Evolutionary conservation across 2,888 invertebrate species (phyloP).

Genomic region (Tipula vernalis): DNA sequence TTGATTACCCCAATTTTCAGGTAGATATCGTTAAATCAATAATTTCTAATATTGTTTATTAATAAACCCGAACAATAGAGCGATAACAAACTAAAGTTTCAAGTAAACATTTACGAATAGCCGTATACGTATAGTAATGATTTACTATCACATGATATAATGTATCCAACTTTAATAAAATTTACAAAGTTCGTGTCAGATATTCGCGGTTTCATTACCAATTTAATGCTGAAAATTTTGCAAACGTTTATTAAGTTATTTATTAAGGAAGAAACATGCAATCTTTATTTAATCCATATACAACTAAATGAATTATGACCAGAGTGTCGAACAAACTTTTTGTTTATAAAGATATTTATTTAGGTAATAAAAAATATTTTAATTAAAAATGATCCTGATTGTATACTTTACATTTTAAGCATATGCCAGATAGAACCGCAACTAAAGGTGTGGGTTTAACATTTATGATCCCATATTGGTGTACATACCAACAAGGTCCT

Average conservation of each 20-base stretch:
- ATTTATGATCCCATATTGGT: no score
- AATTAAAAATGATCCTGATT: no score
- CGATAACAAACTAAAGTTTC: background rate
- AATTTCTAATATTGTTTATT: background rate
- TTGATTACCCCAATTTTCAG: background rate
- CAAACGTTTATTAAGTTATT: background rate
- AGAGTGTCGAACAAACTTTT: background rate
- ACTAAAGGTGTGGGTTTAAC: no score
- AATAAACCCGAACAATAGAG: background rate
- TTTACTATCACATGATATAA: background rate
- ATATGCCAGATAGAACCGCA: no score
- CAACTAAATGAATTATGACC: background rate
- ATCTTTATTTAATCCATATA: background rate
- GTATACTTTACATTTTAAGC: no score
- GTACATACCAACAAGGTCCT: background rate
- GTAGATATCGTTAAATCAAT: background rate
- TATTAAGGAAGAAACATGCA: background rate
- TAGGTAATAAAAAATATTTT: no score
- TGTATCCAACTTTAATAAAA: background rate
- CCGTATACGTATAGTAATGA: background rate
- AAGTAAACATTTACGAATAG: background rate
- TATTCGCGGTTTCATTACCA: background rate
- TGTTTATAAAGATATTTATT: no score
- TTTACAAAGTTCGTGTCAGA: background rate
- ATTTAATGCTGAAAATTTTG: background rate